Evolutionary conservation across 2,888 invertebrate species (phyloP).

Genomic region (Petrophora chlorosata): DNA sequence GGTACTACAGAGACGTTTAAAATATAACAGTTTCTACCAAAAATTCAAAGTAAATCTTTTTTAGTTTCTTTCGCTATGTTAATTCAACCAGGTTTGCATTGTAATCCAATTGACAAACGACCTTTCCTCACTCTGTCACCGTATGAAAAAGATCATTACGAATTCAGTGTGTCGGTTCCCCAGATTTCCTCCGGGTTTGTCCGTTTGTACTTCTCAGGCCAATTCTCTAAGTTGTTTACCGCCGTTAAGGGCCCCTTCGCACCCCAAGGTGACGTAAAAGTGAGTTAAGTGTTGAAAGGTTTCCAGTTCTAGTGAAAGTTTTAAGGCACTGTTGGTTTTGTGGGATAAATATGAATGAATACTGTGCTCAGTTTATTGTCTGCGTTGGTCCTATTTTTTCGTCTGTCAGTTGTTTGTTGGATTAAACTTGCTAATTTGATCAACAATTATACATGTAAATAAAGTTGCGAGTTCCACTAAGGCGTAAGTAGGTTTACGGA

Average conservation of each 20-base stretch:
- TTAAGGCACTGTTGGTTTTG: constrained; percentile 4
- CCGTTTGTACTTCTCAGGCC: constrained; percentile 21
- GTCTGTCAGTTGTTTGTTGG: too few relatives aligned
- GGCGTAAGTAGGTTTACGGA: too few relatives aligned
- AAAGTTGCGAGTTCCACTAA: too few relatives aligned
- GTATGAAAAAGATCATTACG: constrained; percentile 22
- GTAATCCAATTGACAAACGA: not conserved
- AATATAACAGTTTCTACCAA: too few relatives aligned
- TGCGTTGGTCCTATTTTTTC: too few relatives aligned
- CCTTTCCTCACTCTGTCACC: constrained; percentile 7
- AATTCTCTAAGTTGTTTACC: constrained; percentile 28
- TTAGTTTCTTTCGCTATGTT: too few relatives aligned
- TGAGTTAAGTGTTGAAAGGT: constrained; percentile 20
- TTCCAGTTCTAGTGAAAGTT: constrained; percentile 17
- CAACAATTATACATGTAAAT: too few relatives aligned
- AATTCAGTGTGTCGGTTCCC: constrained; percentile 23
- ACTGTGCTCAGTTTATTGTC: too few relatives aligned
- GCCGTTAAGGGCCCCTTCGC: constrained; percentile 24
- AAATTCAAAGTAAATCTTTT: too few relatives aligned
- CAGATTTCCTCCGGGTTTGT: constrained; percentile 24
- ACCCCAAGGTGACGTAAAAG: constrained; percentile 25
- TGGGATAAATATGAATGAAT: constrained; percentile 14
- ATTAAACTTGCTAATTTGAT: too few relatives aligned
- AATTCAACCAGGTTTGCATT: not conserved
- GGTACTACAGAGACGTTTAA: too few relatives aligned